Evolutionary conservation across 2,797 vertebrate genomes (phyloP).

Genomic region (Heteromormyrus szaboi): DNA sequence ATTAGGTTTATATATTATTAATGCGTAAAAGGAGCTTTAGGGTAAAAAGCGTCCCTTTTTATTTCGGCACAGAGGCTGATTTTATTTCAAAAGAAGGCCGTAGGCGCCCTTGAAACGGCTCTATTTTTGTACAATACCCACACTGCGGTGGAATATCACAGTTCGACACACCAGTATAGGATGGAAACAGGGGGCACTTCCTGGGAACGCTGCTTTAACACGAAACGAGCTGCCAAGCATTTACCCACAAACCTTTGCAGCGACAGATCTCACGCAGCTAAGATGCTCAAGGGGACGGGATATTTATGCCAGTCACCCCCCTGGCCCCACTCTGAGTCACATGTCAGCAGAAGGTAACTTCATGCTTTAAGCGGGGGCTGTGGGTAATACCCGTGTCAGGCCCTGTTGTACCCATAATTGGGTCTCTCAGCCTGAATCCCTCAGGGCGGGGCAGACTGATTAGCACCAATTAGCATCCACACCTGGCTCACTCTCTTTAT

Average conservation of each 20-base stretch:
- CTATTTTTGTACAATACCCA: neutral
- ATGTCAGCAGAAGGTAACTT: neutral
- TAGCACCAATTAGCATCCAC: neutral
- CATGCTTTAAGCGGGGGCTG: neutral
- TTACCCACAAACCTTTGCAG: neutral
- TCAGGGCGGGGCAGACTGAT: neutral
- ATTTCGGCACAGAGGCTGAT: neutral
- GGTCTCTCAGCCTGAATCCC: neutral
- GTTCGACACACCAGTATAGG: neutral
- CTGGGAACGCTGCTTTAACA: neutral
- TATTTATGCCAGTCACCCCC: neutral
- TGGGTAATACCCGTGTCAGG: neutral
- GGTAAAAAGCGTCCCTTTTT: neutral
- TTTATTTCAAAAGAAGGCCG: neutral
- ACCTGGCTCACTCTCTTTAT: neutral
- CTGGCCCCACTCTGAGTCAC: neutral
- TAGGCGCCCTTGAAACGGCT: neutral
- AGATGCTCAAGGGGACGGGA: neutral
- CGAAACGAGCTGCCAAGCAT: neutral
- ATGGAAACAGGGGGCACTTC: neutral
- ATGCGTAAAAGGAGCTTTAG: neutral
- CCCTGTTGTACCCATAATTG: neutral
- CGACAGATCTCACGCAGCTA: neutral
- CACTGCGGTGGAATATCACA: neutral
- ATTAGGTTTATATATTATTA: conserved; percentile 5